Base-by-base conservation (phyloP, 1,140 invertebrate genomes). In the Trialeurodes vaporariorum region DNA sequence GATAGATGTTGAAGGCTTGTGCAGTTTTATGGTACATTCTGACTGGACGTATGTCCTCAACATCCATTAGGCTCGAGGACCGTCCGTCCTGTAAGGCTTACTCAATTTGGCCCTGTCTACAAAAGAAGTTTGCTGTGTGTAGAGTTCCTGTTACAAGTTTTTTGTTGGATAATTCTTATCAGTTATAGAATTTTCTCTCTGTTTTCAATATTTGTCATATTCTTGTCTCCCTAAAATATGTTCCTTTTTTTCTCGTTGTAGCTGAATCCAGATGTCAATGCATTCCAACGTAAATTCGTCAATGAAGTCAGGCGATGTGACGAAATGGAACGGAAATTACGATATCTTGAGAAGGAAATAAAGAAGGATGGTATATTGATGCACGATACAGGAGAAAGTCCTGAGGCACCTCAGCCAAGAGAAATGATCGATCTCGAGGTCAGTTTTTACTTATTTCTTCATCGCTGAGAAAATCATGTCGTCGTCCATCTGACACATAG, bases 371-470 rank as follows among this genome's bases (percentile, higher is more conserved):
- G 86, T 5, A 97, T 99, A 70, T 93, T 93, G 0, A 96, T 98
- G 89, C 76, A 96, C 77, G 96, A 98, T 74, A 94, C 94, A 1
- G 95, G 94, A 1, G 96, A 99, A 76, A 98, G 94, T 77, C 96
- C 96, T 0, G 96, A 98, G 79, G 97, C 97, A 12, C 97, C 97
- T 0, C 94, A 96, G 73, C 96, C 97, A 0, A 83, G 96, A 65
- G 97, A 99, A 81, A 99, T 99, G 95, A 98, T 98, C 73, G 97
- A 99, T 81, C 82, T 99, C 61, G 97, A 99, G 85, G 92, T 93
- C 79, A 73, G 69, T 71, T 66, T 49, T 70, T 61, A n/a, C 27
- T 40, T 58, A 67, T 58, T 5, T 12, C 21, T 66, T 59, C 9
- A 61, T 22, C n/a, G 23, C 25, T 21, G 25, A n/a, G 62, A 22